Conservation (phyloP, 2,888 invertebrate species). For the Dryadula phaetusa region DNA sequence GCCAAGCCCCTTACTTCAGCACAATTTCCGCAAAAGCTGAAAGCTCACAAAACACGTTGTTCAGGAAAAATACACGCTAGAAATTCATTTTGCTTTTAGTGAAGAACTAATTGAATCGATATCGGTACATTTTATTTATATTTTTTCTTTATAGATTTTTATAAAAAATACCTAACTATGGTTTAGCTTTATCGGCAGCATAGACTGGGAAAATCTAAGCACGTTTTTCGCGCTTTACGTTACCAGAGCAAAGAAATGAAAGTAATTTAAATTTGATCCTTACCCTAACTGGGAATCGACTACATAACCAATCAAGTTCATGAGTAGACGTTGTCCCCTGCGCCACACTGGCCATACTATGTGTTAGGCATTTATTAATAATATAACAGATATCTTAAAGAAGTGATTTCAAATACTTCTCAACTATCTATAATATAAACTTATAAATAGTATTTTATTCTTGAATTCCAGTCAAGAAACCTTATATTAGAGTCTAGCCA, state of each 20-base stretch:
- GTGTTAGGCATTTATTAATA: too few species aligned
- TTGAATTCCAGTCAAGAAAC: slow-evolving; percentile 6
- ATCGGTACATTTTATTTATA: neutral
- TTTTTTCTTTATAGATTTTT: slow-evolving; percentile 6
- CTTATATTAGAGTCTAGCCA: slow-evolving; percentile 27
- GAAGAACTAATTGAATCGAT: neutral
- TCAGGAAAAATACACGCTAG: neutral
- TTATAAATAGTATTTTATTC: neutral
- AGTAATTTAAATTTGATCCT: too few species aligned
- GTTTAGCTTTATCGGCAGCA: neutral
- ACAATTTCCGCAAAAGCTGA: neutral
- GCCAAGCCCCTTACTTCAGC: too few species aligned
- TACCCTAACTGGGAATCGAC: too few species aligned
- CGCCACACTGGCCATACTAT: too few species aligned
- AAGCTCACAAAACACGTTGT: neutral
- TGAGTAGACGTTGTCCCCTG: too few species aligned
- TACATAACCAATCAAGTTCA: too few species aligned
- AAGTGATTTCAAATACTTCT: too few species aligned
- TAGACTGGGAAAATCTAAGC: neutral
- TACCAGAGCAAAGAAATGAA: too few species aligned
- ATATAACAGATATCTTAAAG: too few species aligned
- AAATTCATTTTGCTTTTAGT: slow-evolving; percentile 2
- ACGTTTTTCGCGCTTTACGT: too few species aligned
- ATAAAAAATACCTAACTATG: neutral
- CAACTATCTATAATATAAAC: neutral